Percentiles rank a stretch among this genome's conserved stretches.
Conservation (phyloP, 2,797 vertebrate genomes). For the Telmatherina bonti region DNA sequence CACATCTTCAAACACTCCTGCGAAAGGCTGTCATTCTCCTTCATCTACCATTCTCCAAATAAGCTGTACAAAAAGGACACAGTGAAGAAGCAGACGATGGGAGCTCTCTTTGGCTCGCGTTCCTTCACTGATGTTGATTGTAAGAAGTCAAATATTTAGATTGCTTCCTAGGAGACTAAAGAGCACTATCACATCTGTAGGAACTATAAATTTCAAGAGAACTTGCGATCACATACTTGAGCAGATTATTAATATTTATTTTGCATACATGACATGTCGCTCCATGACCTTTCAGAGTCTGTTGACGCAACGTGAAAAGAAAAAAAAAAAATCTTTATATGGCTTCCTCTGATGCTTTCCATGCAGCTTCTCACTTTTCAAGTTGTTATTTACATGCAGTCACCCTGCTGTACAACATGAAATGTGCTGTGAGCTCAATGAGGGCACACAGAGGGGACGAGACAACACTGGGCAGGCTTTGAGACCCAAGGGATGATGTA, state of each 20-base stretch:
- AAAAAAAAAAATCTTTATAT: constrained; percentile 9
- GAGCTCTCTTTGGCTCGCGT: constrained; percentile 28
- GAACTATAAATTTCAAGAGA: constrained; percentile 18
- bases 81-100: not conserved
- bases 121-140: constrained; percentile 28
- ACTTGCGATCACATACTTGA: constrained; percentile 29
- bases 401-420: constrained; percentile 20
- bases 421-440: constrained; percentile 24
- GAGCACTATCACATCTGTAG: constrained; percentile 6
- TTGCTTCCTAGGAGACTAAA: constrained; percentile 14
- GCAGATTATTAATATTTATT: constrained; percentile 56
- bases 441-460: constrained; percentile 21
- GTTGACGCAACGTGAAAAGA: constrained; percentile 21
- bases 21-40: constrained; percentile 32
- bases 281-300: constrained; percentile 26
- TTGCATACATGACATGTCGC: constrained; percentile 31
- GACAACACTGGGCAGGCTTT: constrained; percentile 24
- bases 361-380: constrained; percentile 3
- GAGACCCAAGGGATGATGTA: constrained; percentile 29
- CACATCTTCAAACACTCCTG: constrained; percentile 51
- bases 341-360: not conserved
- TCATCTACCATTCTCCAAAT: constrained; percentile 62
- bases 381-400: constrained; percentile 28
- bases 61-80: constrained; percentile 46
- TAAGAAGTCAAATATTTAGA: constrained; percentile 66